Conservation (phyloP, 2,113 vertebrate species). For the Leptocoma aspasia region DNA sequence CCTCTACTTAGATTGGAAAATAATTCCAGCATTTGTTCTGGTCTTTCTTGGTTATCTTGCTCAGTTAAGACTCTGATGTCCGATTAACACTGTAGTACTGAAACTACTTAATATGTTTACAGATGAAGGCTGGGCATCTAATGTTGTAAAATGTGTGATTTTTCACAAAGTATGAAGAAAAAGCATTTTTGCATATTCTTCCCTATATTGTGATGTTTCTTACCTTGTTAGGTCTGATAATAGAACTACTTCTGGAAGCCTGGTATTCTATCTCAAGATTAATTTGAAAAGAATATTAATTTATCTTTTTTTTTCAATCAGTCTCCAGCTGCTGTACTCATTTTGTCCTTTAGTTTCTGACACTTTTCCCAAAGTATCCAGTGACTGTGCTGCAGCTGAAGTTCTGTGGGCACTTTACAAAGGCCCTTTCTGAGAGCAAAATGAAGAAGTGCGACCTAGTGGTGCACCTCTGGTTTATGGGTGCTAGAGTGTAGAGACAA, state of each 20-base stretch:
- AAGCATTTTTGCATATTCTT: background rate
- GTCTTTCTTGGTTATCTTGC: background rate
- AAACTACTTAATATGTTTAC: background rate
- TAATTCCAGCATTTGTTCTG: background rate
- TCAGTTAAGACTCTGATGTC: background rate
- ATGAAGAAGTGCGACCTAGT: background rate
- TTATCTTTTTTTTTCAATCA: background rate
- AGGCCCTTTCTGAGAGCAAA: background rate
- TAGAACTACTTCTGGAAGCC: background rate
- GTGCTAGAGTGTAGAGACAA: background rate
- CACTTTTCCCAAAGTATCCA: background rate
- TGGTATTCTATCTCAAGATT: background rate
- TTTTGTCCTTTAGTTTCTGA: background rate
- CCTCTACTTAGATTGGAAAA: background rate
- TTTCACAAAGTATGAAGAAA: background rate
- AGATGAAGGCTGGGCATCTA: background rate
- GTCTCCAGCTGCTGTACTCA: fast-evolving
- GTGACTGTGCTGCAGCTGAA: background rate
- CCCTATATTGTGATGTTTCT: background rate
- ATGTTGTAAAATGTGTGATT: background rate
- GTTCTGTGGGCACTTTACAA: background rate
- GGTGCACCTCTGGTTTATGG: background rate
- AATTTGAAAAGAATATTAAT: background rate
- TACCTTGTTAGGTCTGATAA: background rate
- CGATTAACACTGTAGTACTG: background rate